Base-by-base conservation (phyloP, 2,113 vertebrate species). In the Bubo scandiacus region DNA sequence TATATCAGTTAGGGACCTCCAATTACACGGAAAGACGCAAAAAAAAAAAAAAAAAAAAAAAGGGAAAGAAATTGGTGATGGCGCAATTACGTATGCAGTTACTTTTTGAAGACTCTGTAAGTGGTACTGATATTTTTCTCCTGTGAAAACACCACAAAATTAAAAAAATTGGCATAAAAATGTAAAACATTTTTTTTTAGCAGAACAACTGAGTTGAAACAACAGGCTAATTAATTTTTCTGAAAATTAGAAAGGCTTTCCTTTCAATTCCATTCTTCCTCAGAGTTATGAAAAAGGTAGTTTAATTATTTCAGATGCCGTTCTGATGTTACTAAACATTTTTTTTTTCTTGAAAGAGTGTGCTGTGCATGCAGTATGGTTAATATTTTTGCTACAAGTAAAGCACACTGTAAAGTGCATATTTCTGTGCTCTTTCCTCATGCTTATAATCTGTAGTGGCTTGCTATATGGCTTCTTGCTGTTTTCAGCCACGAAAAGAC, bases 41-140 rank as follows among this genome's bases (percentile, higher is more conserved):
- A 9, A 66, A 45, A 42, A 43, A 42, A 7, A 3, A 9, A 66
- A 45, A 42, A 43, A 42, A 42, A 14, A 0, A 23, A 4, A 25
- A 11, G 11, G 20, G 8, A 34, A 55, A 54, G 2, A 52, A 52
- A 81, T 26, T 27, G 79, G 3, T 49, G 25, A 32, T 10, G 8
- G 13, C 8, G 8, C 8, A 68, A n/a, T 32, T 47, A 32, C 5
- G 21, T 21, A n/a, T 7, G 32, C 0, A 0, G 49, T 19, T 59
- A 40, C 9, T 40, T 81, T 36, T 27, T 32, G 36, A 83, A 40
- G 40, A 23, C 11, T 47, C 9, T 63, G 2, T 58, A 65, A 59
- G 20, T 16, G 47, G 5, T 36, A 52, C 1, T 8, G 8, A 3
- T 47, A 52, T 79, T 84, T 71, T 32, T 3, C 29, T 67, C 10